Evolutionary conservation across 1,140 invertebrate species (phyloP), one percentile per base, ranked within the genome.

Genomic region (Lasioglossum baleicum): DNA sequence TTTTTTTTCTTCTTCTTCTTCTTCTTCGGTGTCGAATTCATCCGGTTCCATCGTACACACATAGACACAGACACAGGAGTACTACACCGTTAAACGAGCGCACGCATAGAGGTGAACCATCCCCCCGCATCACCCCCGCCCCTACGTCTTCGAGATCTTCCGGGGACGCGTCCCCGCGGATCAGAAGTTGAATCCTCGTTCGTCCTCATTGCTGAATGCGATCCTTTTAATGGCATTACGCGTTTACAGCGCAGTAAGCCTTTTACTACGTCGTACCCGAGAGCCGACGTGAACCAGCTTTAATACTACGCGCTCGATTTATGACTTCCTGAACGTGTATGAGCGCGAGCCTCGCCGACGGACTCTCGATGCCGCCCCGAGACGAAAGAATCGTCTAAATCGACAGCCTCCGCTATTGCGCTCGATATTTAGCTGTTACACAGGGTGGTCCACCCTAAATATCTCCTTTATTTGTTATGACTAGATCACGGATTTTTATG

Each of bases 151-250:
- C 26, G 70, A 64, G 48, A 48, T 76, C 74, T 20, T 58, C 22
- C 22, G 44, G 8, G 22, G 53, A 35, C 31, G 0, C 40, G 53
- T 44, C 66, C 53, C 65, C 42, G 48, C 13, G 26, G 76, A 73
- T 79, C 61, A 65, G 22, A 65, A 66, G 69, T 72, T 20, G 60
- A 78, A 72, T 72, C 60, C 75, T 65, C 60, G 58, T 51, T 35
- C 42, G 7, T 35, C 42, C 75, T 58, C 40, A 31, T 35, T 48
- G 67, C 68, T 42, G 72, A 82, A 73, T n/a, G 70, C 53, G 81
- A 82, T 80, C 69, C 64, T 79, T 80, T 86, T 84, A 86, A 86
- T 83, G 77, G 69, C 83, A 84, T 86, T 86, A 84, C 77, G 73
- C 85, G 74, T 87, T 84, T 79, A 81, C 75, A 35, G 44, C 77